These are phyloP conservation scores for Plutella xylostella DNA, from an alignment of 2,888 invertebrate species.

Conservation along the genomic window DNA sequence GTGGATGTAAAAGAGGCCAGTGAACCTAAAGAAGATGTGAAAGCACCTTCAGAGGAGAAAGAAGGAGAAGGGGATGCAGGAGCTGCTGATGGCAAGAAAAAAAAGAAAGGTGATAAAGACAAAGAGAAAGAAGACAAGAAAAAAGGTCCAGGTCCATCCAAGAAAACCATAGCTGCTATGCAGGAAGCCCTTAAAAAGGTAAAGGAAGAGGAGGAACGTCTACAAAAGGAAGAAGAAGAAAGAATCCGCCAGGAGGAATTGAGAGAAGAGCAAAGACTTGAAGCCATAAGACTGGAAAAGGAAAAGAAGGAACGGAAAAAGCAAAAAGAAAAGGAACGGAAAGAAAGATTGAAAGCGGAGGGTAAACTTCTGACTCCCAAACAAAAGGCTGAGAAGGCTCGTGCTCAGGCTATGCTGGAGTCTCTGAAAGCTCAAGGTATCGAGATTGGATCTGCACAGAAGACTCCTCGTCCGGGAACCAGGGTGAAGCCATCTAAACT, in stretches of 20 bases:
- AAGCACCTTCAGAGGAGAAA: conserved; percentile 44
- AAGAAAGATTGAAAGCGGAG: conserved; percentile 94
- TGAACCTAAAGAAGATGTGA: conserved; percentile 32
- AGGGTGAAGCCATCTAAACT: conserved; percentile 78
- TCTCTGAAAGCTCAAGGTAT: conserved; percentile 90
- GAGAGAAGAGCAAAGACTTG: conserved; percentile 77
- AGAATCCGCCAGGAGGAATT: conserved; percentile 79
- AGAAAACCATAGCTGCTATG: conserved; percentile 90
- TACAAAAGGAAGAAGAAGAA: conserved; percentile 83
- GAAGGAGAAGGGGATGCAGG: conserved; percentile 26
- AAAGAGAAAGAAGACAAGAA: conserved; percentile 69
- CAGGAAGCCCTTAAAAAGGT: conserved; percentile 90
- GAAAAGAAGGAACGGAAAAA: conserved; percentile 91
- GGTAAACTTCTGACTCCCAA: conserved; percentile 94
- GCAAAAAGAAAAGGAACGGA: conserved; percentile 91
- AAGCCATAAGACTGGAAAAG: conserved; percentile 83
- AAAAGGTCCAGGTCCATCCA: conserved; percentile 79
- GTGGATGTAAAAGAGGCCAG: conserved; percentile 15
- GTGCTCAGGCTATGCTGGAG: conserved; percentile 90
- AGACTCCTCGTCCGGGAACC: conserved; percentile 77
- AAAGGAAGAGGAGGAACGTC: conserved; percentile 89
- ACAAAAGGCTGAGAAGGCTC: conserved; percentile 90
- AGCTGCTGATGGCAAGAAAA: conserved; percentile 36
- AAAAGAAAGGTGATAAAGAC: conserved; percentile 59
- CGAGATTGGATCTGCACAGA: conserved; percentile 80